These are phyloP conservation scores for Choristoneura rosaceana DNA, from an alignment of 2,888 invertebrate genomes.

Conservation along the genomic window DNA sequence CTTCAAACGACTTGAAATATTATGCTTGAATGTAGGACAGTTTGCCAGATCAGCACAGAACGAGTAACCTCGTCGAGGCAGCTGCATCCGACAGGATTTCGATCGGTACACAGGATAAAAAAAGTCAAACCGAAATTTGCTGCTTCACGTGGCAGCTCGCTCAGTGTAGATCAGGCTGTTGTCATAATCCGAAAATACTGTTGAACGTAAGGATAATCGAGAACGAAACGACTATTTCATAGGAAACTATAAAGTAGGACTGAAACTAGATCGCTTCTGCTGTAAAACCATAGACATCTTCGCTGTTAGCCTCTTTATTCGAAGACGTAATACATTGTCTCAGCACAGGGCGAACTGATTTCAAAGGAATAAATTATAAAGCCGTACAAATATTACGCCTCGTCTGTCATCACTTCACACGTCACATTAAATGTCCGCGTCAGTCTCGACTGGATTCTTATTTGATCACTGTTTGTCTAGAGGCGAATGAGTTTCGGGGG, in stretches of 20 bases:
- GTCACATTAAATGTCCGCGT: slow-evolving; percentile 60
- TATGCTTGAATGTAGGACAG: slow-evolving; percentile 12
- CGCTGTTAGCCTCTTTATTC: slow-evolving; percentile 45
- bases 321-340: slow-evolving; percentile 47
- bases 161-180: background rate
- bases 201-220: slow-evolving; percentile 32
- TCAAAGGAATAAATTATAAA: slow-evolving; percentile 44
- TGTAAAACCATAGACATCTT: slow-evolving; percentile 19
- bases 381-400: slow-evolving; percentile 51
- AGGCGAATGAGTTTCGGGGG: slow-evolving; percentile 60
- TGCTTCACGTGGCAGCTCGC: no score
- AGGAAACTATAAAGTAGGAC: slow-evolving; percentile 1
- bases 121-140: no score
- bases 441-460: slow-evolving; percentile 37
- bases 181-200: slow-evolving; percentile 29
- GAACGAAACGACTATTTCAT: slow-evolving; percentile 10
- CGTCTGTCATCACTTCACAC: slow-evolving; percentile 53
- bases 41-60: no score
- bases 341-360: slow-evolving; percentile 46
- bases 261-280: slow-evolving; percentile 16
- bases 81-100: no score
- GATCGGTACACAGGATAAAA: no score
- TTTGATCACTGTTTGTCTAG: slow-evolving; percentile 70
- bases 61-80: no score
- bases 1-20: slow-evolving; percentile 26